Base-by-base conservation (phyloP, 35 echinoderm and acorn worm species). In the Patiria miniata region DNA sequence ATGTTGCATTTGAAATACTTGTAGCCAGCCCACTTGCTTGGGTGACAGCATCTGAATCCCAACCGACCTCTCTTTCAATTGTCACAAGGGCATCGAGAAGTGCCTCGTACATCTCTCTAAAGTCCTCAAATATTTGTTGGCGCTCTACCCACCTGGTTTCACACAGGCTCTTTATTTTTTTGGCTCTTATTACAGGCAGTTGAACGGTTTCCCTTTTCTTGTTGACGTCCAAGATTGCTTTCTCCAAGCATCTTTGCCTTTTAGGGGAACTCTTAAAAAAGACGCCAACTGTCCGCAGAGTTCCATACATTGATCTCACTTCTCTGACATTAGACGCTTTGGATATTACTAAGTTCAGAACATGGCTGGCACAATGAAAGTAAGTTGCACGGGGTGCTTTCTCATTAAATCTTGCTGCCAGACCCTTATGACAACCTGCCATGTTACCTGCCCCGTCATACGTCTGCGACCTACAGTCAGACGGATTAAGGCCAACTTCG, bases 81-180 rank as follows among this genome's bases (percentile, higher is more conserved):
- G 18, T 52, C 29, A 23, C 40, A 12, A 83, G 32, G 18, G n/a
- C 32, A 9, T 58, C 36, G 7, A 83, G 2, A 16, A 83, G 30
- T 16, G 81, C 34, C 23, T 83, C 81, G 36, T 87, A 87, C 12
- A 93, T 37, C 9, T 22, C 30, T 32, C 68, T 77, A 54, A 92
- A 92, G 34, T 57, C 86, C 77, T 89, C 56, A 10, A 89, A 52
- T 19, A 81, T 61, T 21, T 86, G 83, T 16, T 83, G 87, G n/a
- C 87, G 82, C 47, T 93, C 91, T 30, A 89, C 86, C 91, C 91
- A 93, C 80, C 91, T 83, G 51, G 91, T 93, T 59, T 85, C 79
- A 52, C 83, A 86, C 16, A 86, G 39, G 40, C 19, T 30, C 8
- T 68, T 86, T 21, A 86, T 10, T 39, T 86, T 86, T 34, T 68